A percentile compares a stretch with the other conserved stretches of the same genome.
Conservation (phyloP, 1,140 invertebrate genomes). For the Calliopsis andreniformis region DNA sequence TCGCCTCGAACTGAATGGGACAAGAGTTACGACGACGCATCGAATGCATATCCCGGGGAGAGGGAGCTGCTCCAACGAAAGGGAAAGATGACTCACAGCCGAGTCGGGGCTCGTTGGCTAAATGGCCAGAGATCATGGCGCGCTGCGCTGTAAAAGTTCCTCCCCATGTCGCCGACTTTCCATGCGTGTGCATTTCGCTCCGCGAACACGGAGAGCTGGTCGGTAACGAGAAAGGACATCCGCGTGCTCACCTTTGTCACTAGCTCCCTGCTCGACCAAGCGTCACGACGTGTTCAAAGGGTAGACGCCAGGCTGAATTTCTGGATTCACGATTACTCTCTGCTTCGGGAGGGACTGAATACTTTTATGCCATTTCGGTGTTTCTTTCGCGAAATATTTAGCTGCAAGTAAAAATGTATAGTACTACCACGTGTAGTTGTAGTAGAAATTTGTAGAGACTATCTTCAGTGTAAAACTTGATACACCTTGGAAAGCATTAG, state of each 20-base stretch:
- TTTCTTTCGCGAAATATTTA: background rate
- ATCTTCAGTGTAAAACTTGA: no score
- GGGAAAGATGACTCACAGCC: constrained; percentile 59
- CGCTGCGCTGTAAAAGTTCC: constrained; percentile 28
- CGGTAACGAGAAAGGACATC: constrained; percentile 23
- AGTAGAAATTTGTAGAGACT: no score
- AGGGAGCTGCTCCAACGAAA: constrained; percentile 22
- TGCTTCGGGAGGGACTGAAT: constrained; percentile 39
- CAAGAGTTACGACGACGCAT: constrained; percentile 65
- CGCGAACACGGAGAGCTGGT: constrained; percentile 5
- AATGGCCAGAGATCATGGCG: constrained; percentile 61
- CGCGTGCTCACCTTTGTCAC: constrained; percentile 35
- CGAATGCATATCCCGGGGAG: constrained; percentile 39
- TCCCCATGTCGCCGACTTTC: constrained; percentile 38
- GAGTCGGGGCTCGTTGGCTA: constrained; percentile 51
- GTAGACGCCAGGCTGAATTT: constrained; percentile 1
- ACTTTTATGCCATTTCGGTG: constrained; percentile 11
- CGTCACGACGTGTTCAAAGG: constrained; percentile 19
- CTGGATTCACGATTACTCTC: background rate
- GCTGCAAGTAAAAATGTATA: no score
- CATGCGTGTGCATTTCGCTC: constrained; percentile 30
- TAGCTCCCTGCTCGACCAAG: background rate
- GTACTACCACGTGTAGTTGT: no score
- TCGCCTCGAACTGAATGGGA: constrained; percentile 67
- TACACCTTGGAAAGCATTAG: no score